Evolutionary conservation across 2,888 invertebrate genomes (phyloP).

Genomic region (Eupsilia transversa): DNA sequence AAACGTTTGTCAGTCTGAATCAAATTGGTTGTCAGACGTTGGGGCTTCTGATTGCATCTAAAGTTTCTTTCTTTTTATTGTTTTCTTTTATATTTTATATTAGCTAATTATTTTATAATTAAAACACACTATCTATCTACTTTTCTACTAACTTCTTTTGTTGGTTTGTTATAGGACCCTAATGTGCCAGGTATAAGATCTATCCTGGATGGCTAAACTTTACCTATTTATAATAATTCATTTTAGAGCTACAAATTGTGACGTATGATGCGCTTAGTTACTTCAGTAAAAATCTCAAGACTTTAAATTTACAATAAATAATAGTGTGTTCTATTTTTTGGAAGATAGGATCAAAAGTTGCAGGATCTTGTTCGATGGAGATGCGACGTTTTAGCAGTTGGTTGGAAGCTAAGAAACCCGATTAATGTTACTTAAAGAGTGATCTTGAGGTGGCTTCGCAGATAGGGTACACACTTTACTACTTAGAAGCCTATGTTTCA

Average conservation of each 20-base stretch:
- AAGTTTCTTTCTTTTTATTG: background rate
- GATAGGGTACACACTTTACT: slow-evolving; percentile 88
- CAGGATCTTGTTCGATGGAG: background rate
- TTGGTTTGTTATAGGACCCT: slow-evolving; percentile 3
- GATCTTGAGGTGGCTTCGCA: slow-evolving; percentile 82
- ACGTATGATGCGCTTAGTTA: slow-evolving; percentile 63
- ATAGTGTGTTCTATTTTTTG: slow-evolving; percentile 26
- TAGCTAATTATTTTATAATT: too few species aligned
- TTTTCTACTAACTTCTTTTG: background rate
- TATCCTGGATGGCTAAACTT: slow-evolving; percentile 33
- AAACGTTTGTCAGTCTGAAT: too few species aligned
- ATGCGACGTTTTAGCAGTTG: slow-evolving; percentile 59
- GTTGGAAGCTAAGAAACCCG: slow-evolving; percentile 75
- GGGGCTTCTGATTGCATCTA: background rate
- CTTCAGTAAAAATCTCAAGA: slow-evolving; percentile 63
- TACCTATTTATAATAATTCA: slow-evolving; percentile 64
- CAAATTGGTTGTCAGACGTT: background rate
- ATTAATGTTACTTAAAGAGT: slow-evolving; percentile 90
- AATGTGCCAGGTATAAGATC: slow-evolving; percentile 16
- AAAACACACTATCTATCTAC: too few species aligned
- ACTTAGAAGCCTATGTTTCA: slow-evolving; percentile 87
- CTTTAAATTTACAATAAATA: background rate
- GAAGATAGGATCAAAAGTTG: slow-evolving; percentile 14
- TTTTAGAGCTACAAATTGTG: slow-evolving; percentile 67
- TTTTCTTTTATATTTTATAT: background rate